Evolutionary conservation across 2,113 vertebrate species (phyloP).

Genomic region (Cardinalis cardinalis): DNA sequence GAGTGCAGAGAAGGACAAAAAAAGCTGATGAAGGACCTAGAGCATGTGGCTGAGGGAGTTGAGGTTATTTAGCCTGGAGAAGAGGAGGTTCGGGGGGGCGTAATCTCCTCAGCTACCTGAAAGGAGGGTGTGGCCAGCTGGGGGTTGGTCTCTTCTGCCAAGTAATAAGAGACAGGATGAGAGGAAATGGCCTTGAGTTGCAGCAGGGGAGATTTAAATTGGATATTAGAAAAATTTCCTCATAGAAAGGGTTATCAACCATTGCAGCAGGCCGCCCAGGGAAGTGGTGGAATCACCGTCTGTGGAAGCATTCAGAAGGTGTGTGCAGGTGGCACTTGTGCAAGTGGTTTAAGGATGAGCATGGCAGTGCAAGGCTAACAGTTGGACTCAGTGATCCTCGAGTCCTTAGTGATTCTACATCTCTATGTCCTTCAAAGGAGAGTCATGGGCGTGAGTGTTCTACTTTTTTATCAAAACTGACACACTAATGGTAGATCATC

Average conservation of each 20-base stretch:
- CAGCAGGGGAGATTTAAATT: not conserved
- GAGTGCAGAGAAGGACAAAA: not conserved
- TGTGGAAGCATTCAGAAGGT: not conserved
- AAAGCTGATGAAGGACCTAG: not conserved
- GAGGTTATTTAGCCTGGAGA: not conserved
- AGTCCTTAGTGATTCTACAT: not conserved
- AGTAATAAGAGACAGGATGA: not conserved
- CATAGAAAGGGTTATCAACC: not conserved
- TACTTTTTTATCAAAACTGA: not conserved
- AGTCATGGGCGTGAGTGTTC: not conserved
- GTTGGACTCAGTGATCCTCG: not conserved
- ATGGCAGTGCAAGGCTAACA: not conserved
- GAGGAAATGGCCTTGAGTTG: not conserved
- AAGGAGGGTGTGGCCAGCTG: too few species aligned
- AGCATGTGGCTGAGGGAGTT: not conserved
- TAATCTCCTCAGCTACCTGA: not conserved
- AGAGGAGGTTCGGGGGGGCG: not conserved
- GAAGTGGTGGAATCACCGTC: not conserved
- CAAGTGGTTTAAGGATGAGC: not conserved
- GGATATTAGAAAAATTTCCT: not conserved
- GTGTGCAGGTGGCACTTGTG: not conserved
- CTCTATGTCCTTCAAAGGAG: not conserved
- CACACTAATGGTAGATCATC: not conserved
- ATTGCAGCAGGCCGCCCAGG: not conserved
- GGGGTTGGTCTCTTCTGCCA: accelerated